Conservation (phyloP, 2,888 invertebrate genomes). For the Halocaridina rubra region DNA sequence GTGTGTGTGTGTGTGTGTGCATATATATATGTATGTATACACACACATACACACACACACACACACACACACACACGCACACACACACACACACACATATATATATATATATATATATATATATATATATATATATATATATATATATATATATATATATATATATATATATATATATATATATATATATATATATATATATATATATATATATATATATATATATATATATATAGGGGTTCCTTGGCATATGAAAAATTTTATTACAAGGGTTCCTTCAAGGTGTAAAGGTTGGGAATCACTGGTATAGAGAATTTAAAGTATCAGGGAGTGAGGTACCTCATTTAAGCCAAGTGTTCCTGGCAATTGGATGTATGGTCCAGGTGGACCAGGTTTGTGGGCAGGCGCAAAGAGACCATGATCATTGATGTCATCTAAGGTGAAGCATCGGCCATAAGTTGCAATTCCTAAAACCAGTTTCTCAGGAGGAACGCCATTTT, state of each 20-base stretch:
- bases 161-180: background rate
- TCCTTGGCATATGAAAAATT: background rate
- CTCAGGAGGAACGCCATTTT: background rate
- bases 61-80: background rate
- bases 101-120: background rate
- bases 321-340: too few relatives aligned
- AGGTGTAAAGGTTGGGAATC: too few relatives aligned
- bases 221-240: too few relatives aligned
- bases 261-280: too few relatives aligned
- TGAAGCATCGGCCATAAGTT: background rate
- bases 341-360: background rate
- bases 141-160: background rate
- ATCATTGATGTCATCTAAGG: background rate
- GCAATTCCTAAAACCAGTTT: background rate
- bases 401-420: background rate
- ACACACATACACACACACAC: conserved; percentile 5
- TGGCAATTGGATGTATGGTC: background rate
- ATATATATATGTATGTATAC: background rate
- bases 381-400: background rate
- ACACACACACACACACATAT: background rate
- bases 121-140: background rate
- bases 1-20: background rate
- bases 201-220: background rate
- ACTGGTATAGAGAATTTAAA: too few relatives aligned
- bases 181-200: conserved; percentile 9